phyloP scores from a whole-genome alignment of 1,140 invertebrate genomes.

The Phocides pigmalion region DNA sequence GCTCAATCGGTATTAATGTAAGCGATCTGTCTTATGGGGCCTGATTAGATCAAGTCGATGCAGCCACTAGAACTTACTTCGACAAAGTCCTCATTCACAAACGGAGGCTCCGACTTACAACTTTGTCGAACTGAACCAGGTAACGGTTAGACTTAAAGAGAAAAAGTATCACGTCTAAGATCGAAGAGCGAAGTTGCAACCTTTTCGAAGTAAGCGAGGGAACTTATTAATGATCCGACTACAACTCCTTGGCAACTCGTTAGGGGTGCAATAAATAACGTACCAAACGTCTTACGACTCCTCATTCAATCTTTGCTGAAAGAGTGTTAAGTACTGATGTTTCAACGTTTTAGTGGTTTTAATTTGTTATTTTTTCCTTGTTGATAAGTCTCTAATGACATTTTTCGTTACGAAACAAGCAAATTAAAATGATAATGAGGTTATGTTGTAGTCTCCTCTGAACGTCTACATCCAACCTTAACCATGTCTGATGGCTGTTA shows the following conservation, averaged over 20 bases:
- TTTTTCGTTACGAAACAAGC: too few species aligned
- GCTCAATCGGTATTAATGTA: slow-evolving; percentile 5
- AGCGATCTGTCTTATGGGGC: slow-evolving; percentile 1
- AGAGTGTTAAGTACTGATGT: too few species aligned
- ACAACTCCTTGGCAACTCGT: slow-evolving; percentile 60
- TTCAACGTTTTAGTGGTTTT: too few species aligned
- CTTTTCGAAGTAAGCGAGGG: slow-evolving; percentile 46
- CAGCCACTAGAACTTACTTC: background rate
- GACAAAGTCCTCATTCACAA: background rate
- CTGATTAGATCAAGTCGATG: slow-evolving; percentile 2
- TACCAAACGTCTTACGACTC: slow-evolving; percentile 40
- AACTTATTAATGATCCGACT: slow-evolving; percentile 66
- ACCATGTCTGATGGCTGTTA: too few species aligned
- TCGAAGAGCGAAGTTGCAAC: slow-evolving; percentile 46
- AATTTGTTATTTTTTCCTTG: too few species aligned
- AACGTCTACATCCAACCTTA: too few species aligned
- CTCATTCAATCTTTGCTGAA: slow-evolving; percentile 14
- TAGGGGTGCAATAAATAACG: slow-evolving; percentile 61
- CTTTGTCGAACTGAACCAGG: slow-evolving; percentile 10
- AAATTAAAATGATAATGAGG: too few species aligned
- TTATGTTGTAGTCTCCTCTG: too few species aligned
- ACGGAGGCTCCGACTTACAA: slow-evolving; percentile 13
- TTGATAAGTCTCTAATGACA: too few species aligned
- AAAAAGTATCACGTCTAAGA: slow-evolving; percentile 16
- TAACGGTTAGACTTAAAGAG: slow-evolving; percentile 6